Base-by-base conservation (phyloP, 1,140 invertebrate genomes). In the Cotesia vestalis region DNA sequence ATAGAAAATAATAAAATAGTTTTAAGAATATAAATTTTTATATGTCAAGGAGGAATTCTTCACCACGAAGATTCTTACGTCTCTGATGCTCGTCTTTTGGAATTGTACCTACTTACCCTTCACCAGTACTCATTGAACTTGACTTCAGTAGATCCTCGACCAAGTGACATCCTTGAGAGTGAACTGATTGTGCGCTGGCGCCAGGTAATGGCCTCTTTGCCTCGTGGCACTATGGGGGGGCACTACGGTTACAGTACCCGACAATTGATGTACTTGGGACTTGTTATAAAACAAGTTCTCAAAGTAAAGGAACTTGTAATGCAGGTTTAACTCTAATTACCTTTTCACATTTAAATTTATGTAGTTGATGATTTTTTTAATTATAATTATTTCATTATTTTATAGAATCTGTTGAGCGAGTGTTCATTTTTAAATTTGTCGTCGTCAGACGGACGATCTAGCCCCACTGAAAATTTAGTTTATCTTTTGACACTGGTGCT, bases 401-500 rank as follows among this genome's bases (percentile, higher is more conserved):
- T 6, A 57, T 73, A 89, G 89, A 85, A 87, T 35, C 57, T 17
- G 9, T 83, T 83, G 57, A 85, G 86, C 57, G 86, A 84, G 75
- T 82, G 78, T 12, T 86, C 85, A 59, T 83, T 83, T 35, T 81
- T 84, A 4, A 87, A 87, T 74, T 80, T 87, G 17, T 80, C 86
- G 71, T 84, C 80, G 0, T 82, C 83, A 0, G 80, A 84, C 1
- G 72, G 74, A 5, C 73, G 83, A 38, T 83, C 87, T 8, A 87
- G 90, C 55, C 78, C 84, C 0, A 78, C 88, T 0, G 90, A 92
- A 75, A 89, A 91, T 69, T 77, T 92, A 38, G 88, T 91, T 51
- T 91, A 90, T 74, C 81, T 92, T 0, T 72, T 92, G 66, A 89
- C 89, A 2, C 84, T 90, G 12, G 87, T 91, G 40, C 75, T 91